Conservation (phyloP, 2,113 vertebrate genomes). For the Brachypodius melanocephalos region DNA sequence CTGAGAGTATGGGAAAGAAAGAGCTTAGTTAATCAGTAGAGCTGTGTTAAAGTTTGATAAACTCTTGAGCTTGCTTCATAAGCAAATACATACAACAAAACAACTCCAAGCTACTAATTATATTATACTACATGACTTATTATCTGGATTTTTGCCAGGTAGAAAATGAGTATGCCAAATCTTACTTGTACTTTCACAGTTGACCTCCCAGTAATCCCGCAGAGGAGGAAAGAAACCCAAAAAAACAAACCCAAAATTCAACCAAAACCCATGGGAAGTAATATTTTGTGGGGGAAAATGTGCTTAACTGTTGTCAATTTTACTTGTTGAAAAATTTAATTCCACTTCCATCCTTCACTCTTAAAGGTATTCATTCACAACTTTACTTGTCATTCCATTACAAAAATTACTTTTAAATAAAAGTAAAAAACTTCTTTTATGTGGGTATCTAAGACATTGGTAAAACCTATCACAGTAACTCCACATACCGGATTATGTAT, state of each 20-base stretch:
- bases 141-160: conserved; percentile 30
- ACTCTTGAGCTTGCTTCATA: background rate
- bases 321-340: background rate
- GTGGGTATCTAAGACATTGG: background rate
- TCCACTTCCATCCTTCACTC: background rate
- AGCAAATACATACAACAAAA: background rate
- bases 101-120: background rate
- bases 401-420: background rate
- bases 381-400: background rate
- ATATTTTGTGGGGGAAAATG: background rate
- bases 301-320: background rate
- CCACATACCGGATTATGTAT: background rate
- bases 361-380: background rate
- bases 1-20: background rate
- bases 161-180: conserved; percentile 19
- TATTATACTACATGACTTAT: background rate
- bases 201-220: conserved; percentile 35
- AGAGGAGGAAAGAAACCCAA: background rate
- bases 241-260: background rate
- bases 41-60: background rate
- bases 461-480: background rate
- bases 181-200: conserved; percentile 36
- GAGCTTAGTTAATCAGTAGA: conserved; percentile 23
- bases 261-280: background rate
- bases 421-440: background rate